Evolutionary conservation across 2,113 vertebrate genomes (phyloP), one percentile per base, ranked within the genome.

Genomic region (Choloepus hoffmanni): DNA sequence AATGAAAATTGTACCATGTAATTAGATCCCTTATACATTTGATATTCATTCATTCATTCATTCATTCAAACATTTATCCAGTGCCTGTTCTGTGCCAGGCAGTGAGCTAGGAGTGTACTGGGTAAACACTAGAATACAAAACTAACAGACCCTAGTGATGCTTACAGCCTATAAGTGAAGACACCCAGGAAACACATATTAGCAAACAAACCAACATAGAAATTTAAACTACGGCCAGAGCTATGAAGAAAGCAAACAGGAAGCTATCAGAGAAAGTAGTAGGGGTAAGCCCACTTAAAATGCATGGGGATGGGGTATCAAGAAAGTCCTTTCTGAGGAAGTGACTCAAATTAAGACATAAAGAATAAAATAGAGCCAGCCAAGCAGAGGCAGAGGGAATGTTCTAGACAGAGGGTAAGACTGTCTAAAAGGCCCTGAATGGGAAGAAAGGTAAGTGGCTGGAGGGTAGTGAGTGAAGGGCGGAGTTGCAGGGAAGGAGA

Each of bases 91-190:
- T 14, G 6, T 45, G n/a, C n/a, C 26, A 12, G 45, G 86, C 50
- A 14, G 58, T 7, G 3, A 26, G 43, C 40, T 3, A 2, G n/a
- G 26, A 14, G 1, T 23, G 21, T 23, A 60, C 36, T 58, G 43
- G 7, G 70, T 6, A 53, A 8, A 33, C 7, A 13, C 6, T 7
- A 5, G 63, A 68, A 70, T 28, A 50, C 28, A 30, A n/a, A 26
- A 48, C 36, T 0, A 2, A 77, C 7, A 26, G 63, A n/a, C 24
- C 5, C 15, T 4, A 16, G 3, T 0, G 63, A 43, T 23, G 4
- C 62, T n/a, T 6, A 16, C 14, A 43, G 63, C 2, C 30, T 24
- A 7, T 10, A 26, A 3, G 53, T 7, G 40, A 40, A 89, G 87
- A 45, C 5, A 36, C 28, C 14, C 30, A 15, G 10, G 43, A 33